These are phyloP conservation scores for Phymatocera aterrima DNA, from an alignment of 2,888 invertebrate species.

Conservation along the genomic window DNA sequence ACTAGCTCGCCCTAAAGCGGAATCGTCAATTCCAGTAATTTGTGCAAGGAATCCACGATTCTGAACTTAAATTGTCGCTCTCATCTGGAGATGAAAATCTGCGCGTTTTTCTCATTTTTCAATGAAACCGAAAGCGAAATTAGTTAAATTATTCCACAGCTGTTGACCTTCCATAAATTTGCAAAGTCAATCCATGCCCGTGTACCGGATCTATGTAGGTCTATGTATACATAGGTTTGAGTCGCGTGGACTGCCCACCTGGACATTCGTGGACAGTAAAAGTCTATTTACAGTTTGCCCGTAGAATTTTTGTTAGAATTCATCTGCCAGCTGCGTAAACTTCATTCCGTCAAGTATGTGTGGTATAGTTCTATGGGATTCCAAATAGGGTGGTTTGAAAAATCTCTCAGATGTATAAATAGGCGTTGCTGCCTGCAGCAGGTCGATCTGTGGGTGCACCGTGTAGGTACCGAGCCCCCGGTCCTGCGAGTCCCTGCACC, in stretches of 20 bases:
- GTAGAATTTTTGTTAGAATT: conserved; percentile 4
- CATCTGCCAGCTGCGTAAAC: neutral
- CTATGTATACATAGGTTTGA: no score
- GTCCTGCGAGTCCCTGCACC: neutral
- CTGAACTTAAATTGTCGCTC: no score
- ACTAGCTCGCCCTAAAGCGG: neutral
- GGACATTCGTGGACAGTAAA: neutral
- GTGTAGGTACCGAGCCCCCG: no score
- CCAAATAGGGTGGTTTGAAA: conserved; percentile 42
- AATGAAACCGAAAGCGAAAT: neutral
- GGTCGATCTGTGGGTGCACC: conserved; percentile 36
- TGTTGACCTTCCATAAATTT: neutral
- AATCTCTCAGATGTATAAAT: conserved; percentile 39
- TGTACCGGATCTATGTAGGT: no score
- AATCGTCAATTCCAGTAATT: neutral
- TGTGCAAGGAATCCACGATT: neutral
- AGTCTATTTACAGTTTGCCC: neutral
- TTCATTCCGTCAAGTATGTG: neutral
- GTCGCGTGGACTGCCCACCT: neutral
- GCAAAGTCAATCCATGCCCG: neutral
- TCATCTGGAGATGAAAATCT: no score
- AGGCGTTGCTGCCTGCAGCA: conserved; percentile 38
- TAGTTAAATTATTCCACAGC: neutral
- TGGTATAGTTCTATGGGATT: neutral
- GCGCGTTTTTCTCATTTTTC: no score